Evolutionary conservation across 2,797 vertebrate species (phyloP), one percentile per base, ranked within the genome.

Genomic region (Avahi laniger): DNA sequence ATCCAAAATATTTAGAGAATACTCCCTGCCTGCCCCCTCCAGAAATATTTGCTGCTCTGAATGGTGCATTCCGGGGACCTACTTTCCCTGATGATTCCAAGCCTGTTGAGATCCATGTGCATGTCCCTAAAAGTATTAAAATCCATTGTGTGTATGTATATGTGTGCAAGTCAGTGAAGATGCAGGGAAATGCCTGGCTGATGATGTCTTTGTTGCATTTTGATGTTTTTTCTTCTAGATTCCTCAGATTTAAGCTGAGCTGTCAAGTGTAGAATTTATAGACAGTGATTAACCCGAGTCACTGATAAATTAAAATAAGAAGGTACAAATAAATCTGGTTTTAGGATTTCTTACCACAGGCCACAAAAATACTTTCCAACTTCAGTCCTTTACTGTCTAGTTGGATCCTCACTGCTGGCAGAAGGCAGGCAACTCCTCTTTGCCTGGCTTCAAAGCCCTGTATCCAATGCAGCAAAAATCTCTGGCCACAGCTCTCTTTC

Each of bases 241-340:
- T 89, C 83, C 69, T 92, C 67, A 83, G 41, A n/a, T 54, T 95
- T 83, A 91, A 89, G 28, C 20, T 38, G 15, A 97, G 46, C 57
- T 96, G 75, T 89, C 95, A 93, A 83, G 59, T 50, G 9, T 52
- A 89, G 59, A 92, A 95, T 96, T 95, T 94, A 85, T 76, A 82
- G 67, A 57, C 59, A 83, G 18, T 91, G 75, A 91, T 94, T 94
- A 93, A 88, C 48, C 30, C 28, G 70, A 52, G 43, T 79, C 65
- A 85, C 46, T 26, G 35, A 96, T 89, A 94, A 81, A 73, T 43
- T 87, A 91, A 88, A 89, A 87, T 67, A 73, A 50, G 61, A 90
- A 4, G 82, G 72, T 54, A 30, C 80, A 26, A 79, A 78, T 73
- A 69, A 73, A 85, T 81, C 12, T 89, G 75, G 11, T 50, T 81